phyloP scores from a whole-genome alignment of 2,888 invertebrate genomes.

The Leptinotarsa rubiginosa region DNA sequence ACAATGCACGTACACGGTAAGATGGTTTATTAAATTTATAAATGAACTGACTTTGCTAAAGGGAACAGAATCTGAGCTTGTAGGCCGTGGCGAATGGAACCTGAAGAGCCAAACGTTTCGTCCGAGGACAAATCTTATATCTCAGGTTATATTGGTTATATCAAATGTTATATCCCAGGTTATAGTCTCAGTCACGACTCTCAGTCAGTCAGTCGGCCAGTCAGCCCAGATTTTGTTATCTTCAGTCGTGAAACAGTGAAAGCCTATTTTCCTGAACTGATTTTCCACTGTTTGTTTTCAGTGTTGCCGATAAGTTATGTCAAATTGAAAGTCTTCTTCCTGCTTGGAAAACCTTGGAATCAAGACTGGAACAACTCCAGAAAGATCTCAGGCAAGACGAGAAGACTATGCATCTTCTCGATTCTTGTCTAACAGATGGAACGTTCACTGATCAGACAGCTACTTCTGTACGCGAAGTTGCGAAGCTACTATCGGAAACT shows the following conservation, averaged over 20 bases:
- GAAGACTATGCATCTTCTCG: slow-evolving; percentile 70
- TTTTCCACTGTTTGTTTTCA: slow-evolving; percentile 56
- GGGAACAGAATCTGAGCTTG: too few species aligned
- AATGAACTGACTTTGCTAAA: too few species aligned
- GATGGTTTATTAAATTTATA: slow-evolving; percentile 36
- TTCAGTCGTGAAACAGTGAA: too few species aligned
- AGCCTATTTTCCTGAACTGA: too few species aligned
- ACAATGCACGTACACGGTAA: slow-evolving; percentile 78
- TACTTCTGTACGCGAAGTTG: slow-evolving; percentile 70
- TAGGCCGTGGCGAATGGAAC: too few species aligned
- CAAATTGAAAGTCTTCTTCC: slow-evolving; percentile 78
- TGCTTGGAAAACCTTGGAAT: slow-evolving; percentile 82
- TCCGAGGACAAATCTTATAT: too few species aligned
- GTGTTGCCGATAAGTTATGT: slow-evolving; percentile 79
- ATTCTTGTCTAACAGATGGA: slow-evolving; percentile 65
- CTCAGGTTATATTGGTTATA: too few species aligned
- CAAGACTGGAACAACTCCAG: slow-evolving; percentile 80
- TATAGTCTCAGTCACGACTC: too few species aligned
- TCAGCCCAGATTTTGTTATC: too few species aligned
- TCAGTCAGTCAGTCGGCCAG: too few species aligned
- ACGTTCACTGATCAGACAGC: slow-evolving; percentile 68
- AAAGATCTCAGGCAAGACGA: slow-evolving; percentile 80
- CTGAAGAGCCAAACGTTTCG: too few species aligned
- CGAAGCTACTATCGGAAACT: slow-evolving; percentile 71
- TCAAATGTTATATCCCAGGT: too few species aligned